phyloP scores from a whole-genome alignment of 2,888 invertebrate species.

The Drosophila histrio region DNA sequence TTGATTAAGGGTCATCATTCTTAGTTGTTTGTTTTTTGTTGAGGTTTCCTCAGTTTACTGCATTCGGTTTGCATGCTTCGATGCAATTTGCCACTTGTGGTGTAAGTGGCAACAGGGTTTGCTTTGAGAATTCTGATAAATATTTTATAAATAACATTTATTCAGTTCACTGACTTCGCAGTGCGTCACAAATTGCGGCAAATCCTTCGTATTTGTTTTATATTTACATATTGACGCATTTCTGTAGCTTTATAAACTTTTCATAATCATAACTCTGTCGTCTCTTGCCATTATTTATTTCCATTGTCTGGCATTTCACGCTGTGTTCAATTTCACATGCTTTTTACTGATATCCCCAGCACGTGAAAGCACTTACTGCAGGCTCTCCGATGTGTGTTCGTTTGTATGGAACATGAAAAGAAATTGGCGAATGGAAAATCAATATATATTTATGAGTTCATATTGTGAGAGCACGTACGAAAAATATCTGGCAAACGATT shows the following conservation, averaged over 20 bases:
- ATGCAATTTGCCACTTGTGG: constrained; percentile 54
- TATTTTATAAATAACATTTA: constrained; percentile 55
- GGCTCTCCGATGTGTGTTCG: background rate
- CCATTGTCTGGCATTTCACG: constrained; percentile 54
- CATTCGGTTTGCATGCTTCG: constrained; percentile 56
- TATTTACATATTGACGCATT: constrained; percentile 48
- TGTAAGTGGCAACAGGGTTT: constrained; percentile 8
- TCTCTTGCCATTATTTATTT: constrained; percentile 54
- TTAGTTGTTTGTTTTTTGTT: background rate
- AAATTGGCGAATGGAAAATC: constrained; percentile 74
- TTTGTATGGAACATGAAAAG: constrained; percentile 48
- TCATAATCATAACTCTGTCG: constrained; percentile 75
- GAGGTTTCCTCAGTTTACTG: constrained; percentile 21
- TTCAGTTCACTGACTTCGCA: constrained; percentile 64
- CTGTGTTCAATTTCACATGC: constrained; percentile 57
- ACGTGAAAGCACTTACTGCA: constrained; percentile 59
- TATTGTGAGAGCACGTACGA: constrained; percentile 68
- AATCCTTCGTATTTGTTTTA: constrained; percentile 59
- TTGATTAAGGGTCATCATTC: constrained; percentile 53
- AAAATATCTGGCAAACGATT: constrained; percentile 51
- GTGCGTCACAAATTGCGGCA: constrained; percentile 61
- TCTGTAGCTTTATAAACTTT: constrained; percentile 57
- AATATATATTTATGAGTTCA: constrained; percentile 79
- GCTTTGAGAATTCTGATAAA: constrained; percentile 44
- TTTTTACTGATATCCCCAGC: constrained; percentile 32